These are phyloP conservation scores for Scomber colias DNA, from an alignment of 2,113 vertebrate genomes.

Conservation along the genomic window DNA sequence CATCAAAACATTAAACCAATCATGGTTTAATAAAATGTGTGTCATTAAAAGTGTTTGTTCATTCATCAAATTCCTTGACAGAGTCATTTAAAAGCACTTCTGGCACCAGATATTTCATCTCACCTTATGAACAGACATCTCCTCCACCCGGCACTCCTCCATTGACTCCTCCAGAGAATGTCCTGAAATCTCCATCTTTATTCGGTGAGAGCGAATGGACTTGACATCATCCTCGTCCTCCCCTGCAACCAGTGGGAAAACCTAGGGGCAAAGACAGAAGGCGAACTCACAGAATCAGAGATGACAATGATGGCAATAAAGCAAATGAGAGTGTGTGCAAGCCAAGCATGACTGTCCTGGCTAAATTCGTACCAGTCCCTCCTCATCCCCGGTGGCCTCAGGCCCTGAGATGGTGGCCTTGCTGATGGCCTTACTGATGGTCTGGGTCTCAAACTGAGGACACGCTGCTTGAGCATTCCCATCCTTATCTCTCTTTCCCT, in stretches of 20 bases:
- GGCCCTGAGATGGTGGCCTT: constrained; percentile 67
- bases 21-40: not conserved
- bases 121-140: constrained; percentile 81
- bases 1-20: not conserved
- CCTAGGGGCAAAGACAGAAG: constrained; percentile 52
- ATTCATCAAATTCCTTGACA: too few relatives aligned
- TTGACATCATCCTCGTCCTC: constrained; percentile 79
- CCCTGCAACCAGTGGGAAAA: constrained; percentile 71
- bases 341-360: constrained; percentile 7
- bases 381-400: constrained; percentile 63
- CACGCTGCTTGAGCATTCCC: constrained; percentile 84
- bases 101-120: not conserved
- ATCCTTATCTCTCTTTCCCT: constrained; percentile 83
- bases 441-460: constrained; percentile 83
- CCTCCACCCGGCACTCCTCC: constrained; percentile 72
- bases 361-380: constrained; percentile 69
- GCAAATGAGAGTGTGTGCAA: constrained; percentile 11
- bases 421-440: constrained; percentile 80
- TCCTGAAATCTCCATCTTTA: constrained; percentile 80
- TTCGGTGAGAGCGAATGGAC: constrained; percentile 74
- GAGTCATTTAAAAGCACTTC: not conserved
- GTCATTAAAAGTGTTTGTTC: not conserved
- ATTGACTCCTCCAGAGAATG: constrained; percentile 77
- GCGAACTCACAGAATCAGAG: constrained; percentile 25
- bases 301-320: constrained; percentile 23